Evolutionary conservation across 2,797 vertebrate species (phyloP), one percentile per base, ranked within the genome.

Genomic region (Protosalanx chinensis): DNA sequence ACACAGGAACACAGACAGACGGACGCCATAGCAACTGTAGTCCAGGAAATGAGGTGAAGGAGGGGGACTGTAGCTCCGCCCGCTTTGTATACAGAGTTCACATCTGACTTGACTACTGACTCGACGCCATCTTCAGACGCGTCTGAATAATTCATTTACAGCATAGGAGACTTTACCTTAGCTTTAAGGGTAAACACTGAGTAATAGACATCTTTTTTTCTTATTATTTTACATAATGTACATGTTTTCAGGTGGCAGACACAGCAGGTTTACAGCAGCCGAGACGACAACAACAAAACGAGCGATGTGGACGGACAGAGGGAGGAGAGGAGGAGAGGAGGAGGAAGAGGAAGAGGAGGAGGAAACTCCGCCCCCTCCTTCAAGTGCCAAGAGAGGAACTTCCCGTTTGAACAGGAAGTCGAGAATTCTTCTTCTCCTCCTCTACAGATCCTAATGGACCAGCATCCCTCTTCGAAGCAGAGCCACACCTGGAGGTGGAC

Each of bases 161-260:
- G 89, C 88, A 89, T 89, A 88, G 85, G 90, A 79, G 83, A 88
- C 85, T 89, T 91, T 89, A 91, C 87, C 88, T 86, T 88, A 86
- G 86, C 86, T 86, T 89, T 91, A 93, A 82, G 76, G 84, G 87
- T 90, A 88, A 90, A 93, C 92, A 93, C 91, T 92, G 90, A 91
- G 90, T 92, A 90, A 93, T 93, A 91, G 85, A 90, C 81, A 88
- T 91, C 30, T 82, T 67, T 67, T 83, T 87, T 82, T 86, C 82
- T 82, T 88, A 64, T 78, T 91, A 90, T 87, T 90, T 89, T 91
- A 93, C 90, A 93, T 89, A 91, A 88, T 92, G 87, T 92, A 90
- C 88, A 80, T 77, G 79, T 76, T 79, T 76, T 79, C 29, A 60
- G 37, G 33, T 64, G 63, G 74, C 57, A 32, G 64, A 69, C 73